Base-by-base conservation (phyloP, 2,113 vertebrate species). In the Notechis scutatus region DNA sequence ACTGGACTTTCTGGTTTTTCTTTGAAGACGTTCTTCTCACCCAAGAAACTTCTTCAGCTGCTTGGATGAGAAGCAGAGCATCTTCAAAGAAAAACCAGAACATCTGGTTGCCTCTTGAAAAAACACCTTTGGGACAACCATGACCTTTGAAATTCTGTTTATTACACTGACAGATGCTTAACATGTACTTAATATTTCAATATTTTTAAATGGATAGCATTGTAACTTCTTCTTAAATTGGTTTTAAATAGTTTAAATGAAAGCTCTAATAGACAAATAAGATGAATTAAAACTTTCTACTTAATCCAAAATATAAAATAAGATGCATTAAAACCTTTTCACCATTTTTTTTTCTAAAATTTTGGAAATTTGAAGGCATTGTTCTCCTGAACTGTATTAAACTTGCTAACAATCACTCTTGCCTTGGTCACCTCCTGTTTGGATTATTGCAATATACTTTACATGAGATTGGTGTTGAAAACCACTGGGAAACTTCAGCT, bases 321-420 rank as follows among this genome's bases (percentile, higher is more conserved):
- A 89, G 54, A 89, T 34, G 2, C 12, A 18, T 47, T 59, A 52
- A 57, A 90, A 90, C 59, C 5, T 5, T 20, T 6, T 10, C 26
- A 50, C n/a, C 21, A 15, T 9, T 23, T 89, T 26, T 26, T 85
- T 90, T 90, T 92, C 29, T 52, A 81, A 39, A 85, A 90, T 56
- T 5, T 42, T n/a, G 29, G 18, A 42, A 85, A 50, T 93, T 88
- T 94, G 88, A 88, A 15, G 15, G 88, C 92, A 5, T 56, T 94
- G 90, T 95, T 55, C 95, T 2, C 85, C 85, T 81, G 15, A 88
- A 92, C n/a, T 45, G 42, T 24, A 20, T 26, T 90, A 8, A 59
- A 24, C 57, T 59, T 64, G 61, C 61, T n/a, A 29, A 64, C 23
- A 4, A 3, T 64, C 61, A 29, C 29, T 64, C 61, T 64, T 64